Evolutionary conservation across 2,797 vertebrate species (phyloP), one percentile per base, ranked within the genome.

Genomic region (Syngnathus acus): DNA sequence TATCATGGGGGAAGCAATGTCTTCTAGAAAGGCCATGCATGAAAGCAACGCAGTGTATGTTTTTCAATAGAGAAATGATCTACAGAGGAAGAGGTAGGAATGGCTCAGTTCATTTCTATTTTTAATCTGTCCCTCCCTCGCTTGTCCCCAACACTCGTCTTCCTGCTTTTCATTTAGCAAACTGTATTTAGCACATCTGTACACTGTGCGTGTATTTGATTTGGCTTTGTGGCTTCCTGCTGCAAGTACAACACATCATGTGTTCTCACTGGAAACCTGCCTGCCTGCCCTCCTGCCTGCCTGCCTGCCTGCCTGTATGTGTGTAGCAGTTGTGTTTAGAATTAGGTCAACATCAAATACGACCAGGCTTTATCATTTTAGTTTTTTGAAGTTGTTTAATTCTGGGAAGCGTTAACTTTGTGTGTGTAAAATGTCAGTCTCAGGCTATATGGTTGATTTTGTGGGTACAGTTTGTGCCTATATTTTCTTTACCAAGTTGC

Each of bases 221-320:
- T 79, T 84, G 79, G 84, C 71, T 55, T 77, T 68, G 72, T 72
- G 78, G 81, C 81, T 81, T 85, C 78, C 81, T 86, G 76, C 72
- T 38, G 23, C 74, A 73, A 71, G 74, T 53, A 65, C 64, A 67
- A 71, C 72, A 78, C 72, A 72, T 79, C 68, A 85, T 78, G 71
- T 54, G 72, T 66, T 76, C 68, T 73, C 62, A 64, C 60, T 45
- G 45, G 7, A 45, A 62, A 43, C 21, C 39, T 13, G 39, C 32
- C 11, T 21, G 11, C 9, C 21, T 21, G 9, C 8, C 17, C 40
- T 37, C 54, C 2, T 21, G 60, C 14, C 39, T 13, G 39, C 32
- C 10, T 21, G 10, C 8, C n/a, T 21, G 9, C 8, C 17, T 59
- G 55, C 54, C 1, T 42, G 17, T 9, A 13, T 40, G 32, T 32